Percentiles rank a stretch among this genome's conserved stretches.
Evolutionary conservation across 2,888 invertebrate species (phyloP).

Genomic region (Drosophila ustulata): DNA sequence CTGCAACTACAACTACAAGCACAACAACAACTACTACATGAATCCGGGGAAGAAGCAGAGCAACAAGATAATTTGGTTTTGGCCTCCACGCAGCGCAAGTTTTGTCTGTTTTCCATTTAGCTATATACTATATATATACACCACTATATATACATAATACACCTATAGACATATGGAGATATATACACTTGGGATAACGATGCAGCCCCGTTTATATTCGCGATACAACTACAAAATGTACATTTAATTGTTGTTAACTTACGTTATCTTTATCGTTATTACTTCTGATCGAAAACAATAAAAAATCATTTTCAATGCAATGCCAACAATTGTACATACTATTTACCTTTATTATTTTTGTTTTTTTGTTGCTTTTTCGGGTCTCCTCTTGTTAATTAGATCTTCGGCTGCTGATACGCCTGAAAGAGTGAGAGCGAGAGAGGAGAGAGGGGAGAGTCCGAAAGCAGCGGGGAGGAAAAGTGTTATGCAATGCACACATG

Average conservation of each 20-base stretch:
- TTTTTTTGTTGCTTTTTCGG: slow-evolving; percentile 1
- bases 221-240: slow-evolving; percentile 55
- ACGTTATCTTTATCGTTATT: slow-evolving; percentile 72
- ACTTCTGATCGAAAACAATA: slow-evolving; percentile 74
- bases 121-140: slow-evolving; percentile 18
- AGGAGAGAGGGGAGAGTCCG: neutral
- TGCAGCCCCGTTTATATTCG: slow-evolving; percentile 38
- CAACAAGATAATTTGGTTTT: slow-evolving; percentile 27
- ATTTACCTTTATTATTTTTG: slow-evolving; percentile 16
- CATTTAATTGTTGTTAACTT: slow-evolving; percentile 77
- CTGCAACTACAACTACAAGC: neutral
- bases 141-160: slow-evolving; percentile 17
- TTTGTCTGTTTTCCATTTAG: slow-evolving; percentile 51
- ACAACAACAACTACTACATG: neutral
- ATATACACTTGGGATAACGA: slow-evolving; percentile 17
- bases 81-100: slow-evolving; percentile 67
- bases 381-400: slow-evolving; percentile 54
- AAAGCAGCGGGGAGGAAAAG: slow-evolving; percentile 9
- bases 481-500: slow-evolving; percentile 45
- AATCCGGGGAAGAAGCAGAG: neutral
- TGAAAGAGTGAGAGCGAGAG: neutral
- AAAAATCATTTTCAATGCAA: slow-evolving; percentile 78
- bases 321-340: slow-evolving; percentile 18
- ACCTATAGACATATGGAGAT: slow-evolving; percentile 25
- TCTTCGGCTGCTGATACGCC: slow-evolving; percentile 40